A percentile compares a stretch with the other conserved stretches of the same genome.
phyloP scores from a whole-genome alignment of 1,140 invertebrate genomes.

The Teleopsis dalmanni region DNA sequence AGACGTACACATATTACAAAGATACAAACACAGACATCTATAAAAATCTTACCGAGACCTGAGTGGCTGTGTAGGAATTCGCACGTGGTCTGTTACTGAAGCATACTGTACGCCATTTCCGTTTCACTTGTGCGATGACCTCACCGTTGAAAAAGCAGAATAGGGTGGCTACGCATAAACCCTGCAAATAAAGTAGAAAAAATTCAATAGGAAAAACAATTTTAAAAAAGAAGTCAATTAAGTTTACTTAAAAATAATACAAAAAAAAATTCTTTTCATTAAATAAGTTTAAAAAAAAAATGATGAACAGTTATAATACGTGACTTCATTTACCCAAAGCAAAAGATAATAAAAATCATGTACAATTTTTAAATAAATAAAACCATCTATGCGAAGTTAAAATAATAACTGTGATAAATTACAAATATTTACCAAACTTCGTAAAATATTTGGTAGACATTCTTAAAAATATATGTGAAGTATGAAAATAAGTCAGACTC shows the following conservation, averaged over 20 bases:
- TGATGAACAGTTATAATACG: not conserved
- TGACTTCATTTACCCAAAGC: not conserved
- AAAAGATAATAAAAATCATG: not conserved
- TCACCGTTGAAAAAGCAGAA: slow-evolving; percentile 96
- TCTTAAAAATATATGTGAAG: not conserved
- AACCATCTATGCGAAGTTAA: too few relatives aligned
- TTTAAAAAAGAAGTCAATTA: too few relatives aligned
- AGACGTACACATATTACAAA: not conserved
- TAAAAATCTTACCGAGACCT: slow-evolving; percentile 66
- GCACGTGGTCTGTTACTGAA: slow-evolving; percentile 60
- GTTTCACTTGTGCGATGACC: slow-evolving; percentile 73
- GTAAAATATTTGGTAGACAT: not conserved
- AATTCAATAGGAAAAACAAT: slow-evolving; percentile 3
- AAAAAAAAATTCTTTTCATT: too few relatives aligned
- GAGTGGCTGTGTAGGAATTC: slow-evolving; percentile 74
- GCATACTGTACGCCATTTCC: slow-evolving; percentile 64
- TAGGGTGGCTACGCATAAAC: slow-evolving; percentile 80
- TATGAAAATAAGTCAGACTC: too few relatives aligned
- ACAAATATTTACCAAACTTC: not conserved
- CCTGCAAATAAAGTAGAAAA: slow-evolving; percentile 53
- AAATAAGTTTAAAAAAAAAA: not conserved
- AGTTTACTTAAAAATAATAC: too few relatives aligned
- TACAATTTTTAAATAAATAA: too few relatives aligned
- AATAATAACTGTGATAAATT: not conserved
- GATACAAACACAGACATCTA: slow-evolving; percentile 16